These are phyloP conservation scores for Rhabdornis inornatus DNA, from an alignment of 2,113 vertebrate genomes.

Conservation along the genomic window DNA sequence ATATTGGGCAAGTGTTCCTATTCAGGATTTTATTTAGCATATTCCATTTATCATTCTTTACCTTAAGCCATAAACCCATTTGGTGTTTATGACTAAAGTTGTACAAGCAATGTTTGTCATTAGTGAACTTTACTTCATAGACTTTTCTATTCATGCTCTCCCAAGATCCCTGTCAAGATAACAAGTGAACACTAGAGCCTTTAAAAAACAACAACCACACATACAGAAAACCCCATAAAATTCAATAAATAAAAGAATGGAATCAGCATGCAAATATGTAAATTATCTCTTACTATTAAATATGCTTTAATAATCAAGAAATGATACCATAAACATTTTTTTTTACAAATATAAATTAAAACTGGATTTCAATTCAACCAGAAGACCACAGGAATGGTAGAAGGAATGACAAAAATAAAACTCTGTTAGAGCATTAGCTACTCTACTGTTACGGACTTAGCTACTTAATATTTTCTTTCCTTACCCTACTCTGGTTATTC, in stretches of 20 bases:
- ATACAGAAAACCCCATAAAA: neutral
- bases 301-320: neutral
- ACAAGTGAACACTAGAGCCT: neutral
- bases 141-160: neutral
- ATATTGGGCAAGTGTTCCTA: slow-evolving; percentile 42
- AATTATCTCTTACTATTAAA: neutral
- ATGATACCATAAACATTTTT: neutral
- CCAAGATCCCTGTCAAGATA: neutral
- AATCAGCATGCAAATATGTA: neutral
- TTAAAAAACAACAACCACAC: neutral
- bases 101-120: slow-evolving; percentile 50
- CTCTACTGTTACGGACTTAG: accelerated
- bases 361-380: neutral
- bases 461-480: neutral
- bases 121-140: slow-evolving; percentile 41
- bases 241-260: neutral
- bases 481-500: neutral
- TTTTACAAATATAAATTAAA: neutral
- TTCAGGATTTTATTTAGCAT: slow-evolving; percentile 72
- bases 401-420: neutral
- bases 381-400: neutral
- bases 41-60: slow-evolving; percentile 81
- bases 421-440: neutral
- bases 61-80: slow-evolving; percentile 81
- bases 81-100: slow-evolving; percentile 57